phyloP scores from a whole-genome alignment of 2,888 invertebrate genomes.

The Megaustenia siamemsis region DNA sequence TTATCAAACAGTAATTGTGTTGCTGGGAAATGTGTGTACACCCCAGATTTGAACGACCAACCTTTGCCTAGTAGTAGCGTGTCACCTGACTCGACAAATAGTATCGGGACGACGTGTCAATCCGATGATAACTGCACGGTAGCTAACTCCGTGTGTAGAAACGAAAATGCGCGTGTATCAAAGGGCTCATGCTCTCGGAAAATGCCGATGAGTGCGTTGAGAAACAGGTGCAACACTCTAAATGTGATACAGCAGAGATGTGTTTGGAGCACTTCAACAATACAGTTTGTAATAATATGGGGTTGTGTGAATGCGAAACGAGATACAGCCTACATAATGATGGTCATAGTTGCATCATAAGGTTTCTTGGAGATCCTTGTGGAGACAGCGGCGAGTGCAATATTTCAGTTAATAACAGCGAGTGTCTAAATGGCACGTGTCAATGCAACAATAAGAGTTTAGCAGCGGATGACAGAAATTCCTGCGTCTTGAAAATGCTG shows the following conservation, averaged over 20 bases:
- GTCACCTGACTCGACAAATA: not conserved
- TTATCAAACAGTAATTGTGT: not conserved
- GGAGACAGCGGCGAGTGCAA: not conserved
- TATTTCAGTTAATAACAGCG: not conserved
- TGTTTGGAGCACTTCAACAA: conserved; percentile 27
- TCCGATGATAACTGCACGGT: not conserved
- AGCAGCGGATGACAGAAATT: not conserved
- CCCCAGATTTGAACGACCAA: not conserved
- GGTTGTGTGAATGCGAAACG: not conserved
- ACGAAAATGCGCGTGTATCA: not conserved
- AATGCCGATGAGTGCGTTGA: not conserved
- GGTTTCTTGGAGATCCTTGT: not conserved
- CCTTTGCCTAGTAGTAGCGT: too few species aligned
- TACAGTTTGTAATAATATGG: not conserved
- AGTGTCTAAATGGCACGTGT: conserved; percentile 4
- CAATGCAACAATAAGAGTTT: not conserved
- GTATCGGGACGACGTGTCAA: not conserved
- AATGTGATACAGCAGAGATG: not conserved
- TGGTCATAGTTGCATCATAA: not conserved
- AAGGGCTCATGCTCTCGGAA: not conserved
- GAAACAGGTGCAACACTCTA: not conserved
- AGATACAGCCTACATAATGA: not conserved
- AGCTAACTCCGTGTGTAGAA: not conserved
- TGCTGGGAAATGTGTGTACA: not conserved
- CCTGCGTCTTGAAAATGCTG: not conserved